Evolutionary conservation across 1,140 invertebrate genomes (phyloP).

Genomic region (Achroia grisella): DNA sequence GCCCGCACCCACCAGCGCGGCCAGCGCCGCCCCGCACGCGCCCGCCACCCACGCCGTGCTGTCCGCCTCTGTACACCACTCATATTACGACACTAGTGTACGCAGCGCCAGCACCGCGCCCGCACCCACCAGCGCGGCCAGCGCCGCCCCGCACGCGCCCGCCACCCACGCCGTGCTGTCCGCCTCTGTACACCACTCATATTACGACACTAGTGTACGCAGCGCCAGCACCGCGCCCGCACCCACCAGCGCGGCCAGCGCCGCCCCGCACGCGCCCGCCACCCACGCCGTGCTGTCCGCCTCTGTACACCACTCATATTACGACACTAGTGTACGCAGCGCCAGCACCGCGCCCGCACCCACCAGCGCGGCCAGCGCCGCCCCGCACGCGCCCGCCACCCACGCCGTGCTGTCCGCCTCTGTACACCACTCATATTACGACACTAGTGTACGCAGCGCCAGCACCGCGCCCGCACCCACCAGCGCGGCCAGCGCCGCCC

Average conservation of each 20-base stretch:
- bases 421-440: no score
- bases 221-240: constrained; percentile 72
- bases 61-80: constrained; percentile 91
- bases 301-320: no score
- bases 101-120: constrained; percentile 73
- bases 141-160: constrained; percentile 80
- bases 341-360: constrained; percentile 73
- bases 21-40: constrained; percentile 79
- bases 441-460: no score
- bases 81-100: no score
- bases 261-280: constrained; percentile 81
- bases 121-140: constrained; percentile 76
- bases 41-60: constrained; percentile 88
- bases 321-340: no score
- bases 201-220: no score
- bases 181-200: no score
- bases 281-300: constrained; percentile 90
- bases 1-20: constrained; percentile 75
- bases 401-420: constrained; percentile 91
- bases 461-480: constrained; percentile 74
- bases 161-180: constrained; percentile 89
- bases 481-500: constrained; percentile 77
- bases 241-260: constrained; percentile 76
- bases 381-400: constrained; percentile 82
- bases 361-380: constrained; percentile 76